Evolutionary conservation across 2,888 invertebrate species (phyloP).

Genomic region (Bedellia somnulentella): DNA sequence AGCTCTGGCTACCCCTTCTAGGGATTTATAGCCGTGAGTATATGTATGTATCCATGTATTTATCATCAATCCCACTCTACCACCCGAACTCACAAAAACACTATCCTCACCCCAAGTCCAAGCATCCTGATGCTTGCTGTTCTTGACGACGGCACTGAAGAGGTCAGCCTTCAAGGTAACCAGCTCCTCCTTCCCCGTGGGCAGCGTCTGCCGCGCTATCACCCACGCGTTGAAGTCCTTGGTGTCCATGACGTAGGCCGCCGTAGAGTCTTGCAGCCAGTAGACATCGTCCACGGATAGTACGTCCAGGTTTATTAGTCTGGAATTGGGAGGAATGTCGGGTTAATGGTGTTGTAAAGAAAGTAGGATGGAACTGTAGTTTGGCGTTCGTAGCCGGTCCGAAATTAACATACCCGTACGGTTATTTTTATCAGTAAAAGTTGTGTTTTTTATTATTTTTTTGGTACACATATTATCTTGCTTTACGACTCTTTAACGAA

Average conservation of each 20-base stretch:
- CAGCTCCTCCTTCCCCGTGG: slow-evolving; percentile 78
- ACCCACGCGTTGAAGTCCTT: slow-evolving; percentile 82
- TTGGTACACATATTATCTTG: too few relatives aligned
- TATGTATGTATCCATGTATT: too few relatives aligned
- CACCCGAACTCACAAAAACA: too few relatives aligned
- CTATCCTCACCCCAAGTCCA: slow-evolving; percentile 83
- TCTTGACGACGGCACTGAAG: slow-evolving; percentile 85
- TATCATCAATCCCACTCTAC: too few relatives aligned
- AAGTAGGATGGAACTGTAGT: too few relatives aligned
- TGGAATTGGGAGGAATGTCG: slow-evolving; percentile 18
- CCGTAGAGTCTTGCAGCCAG: slow-evolving; percentile 83
- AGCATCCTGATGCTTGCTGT: slow-evolving; percentile 83
- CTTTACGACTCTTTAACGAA: too few relatives aligned
- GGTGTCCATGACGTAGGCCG: slow-evolving; percentile 71
- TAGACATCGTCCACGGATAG: slow-evolving; percentile 87
- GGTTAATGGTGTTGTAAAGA: neutral
- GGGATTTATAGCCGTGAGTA: too few relatives aligned
- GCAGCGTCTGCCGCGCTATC: slow-evolving; percentile 76
- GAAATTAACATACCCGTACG: too few relatives aligned
- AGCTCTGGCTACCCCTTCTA: too few relatives aligned
- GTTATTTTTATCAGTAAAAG: too few relatives aligned
- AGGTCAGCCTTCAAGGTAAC: slow-evolving; percentile 78
- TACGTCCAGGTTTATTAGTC: slow-evolving; percentile 77
- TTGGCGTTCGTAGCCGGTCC: too few relatives aligned
- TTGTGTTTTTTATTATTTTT: too few relatives aligned